Conservation (phyloP, 2,888 invertebrate genomes). For the Seira musarum region DNA sequence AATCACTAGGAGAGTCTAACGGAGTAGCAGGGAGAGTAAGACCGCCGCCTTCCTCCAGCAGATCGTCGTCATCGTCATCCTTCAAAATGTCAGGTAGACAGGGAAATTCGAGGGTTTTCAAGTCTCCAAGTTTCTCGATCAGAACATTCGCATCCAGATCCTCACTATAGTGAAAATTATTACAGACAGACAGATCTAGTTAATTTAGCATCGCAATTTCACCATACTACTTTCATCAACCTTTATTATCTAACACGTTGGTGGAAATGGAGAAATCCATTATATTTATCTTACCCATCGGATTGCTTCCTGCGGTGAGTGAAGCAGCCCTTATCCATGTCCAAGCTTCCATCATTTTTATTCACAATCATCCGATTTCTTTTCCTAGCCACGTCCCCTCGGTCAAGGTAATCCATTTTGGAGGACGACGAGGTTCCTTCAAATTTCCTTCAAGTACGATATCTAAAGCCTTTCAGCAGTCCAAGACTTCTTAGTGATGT, state of each 20-base stretch:
- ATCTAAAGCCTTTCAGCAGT: too few relatives aligned
- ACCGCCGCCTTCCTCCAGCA: slow-evolving; percentile 66
- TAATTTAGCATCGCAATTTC: too few relatives aligned
- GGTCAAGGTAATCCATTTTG: slow-evolving; percentile 37
- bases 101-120: slow-evolving; percentile 61
- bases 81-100: slow-evolving; percentile 63
- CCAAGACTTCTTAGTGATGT: too few relatives aligned
- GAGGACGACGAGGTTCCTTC: too few relatives aligned
- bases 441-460: too few relatives aligned
- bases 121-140: slow-evolving; percentile 61
- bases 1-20: slow-evolving; percentile 66
- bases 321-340: background rate
- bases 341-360: slow-evolving; percentile 52
- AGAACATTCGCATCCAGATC: slow-evolving; percentile 51
- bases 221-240: too few relatives aligned
- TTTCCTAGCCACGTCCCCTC: slow-evolving; percentile 49
- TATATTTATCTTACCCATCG: slow-evolving; percentile 40
- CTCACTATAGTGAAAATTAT: slow-evolving; percentile 47
- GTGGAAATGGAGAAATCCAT: background rate
- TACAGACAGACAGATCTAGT: too few relatives aligned
- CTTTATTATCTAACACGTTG: too few relatives aligned
- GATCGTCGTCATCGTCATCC: slow-evolving; percentile 61
- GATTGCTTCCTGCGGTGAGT: slow-evolving; percentile 38
- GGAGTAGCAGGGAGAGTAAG: slow-evolving; percentile 69
- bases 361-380: slow-evolving; percentile 58